Base-by-base conservation (phyloP, 2,888 invertebrate species). In the Oscheius sp. region DNA sequence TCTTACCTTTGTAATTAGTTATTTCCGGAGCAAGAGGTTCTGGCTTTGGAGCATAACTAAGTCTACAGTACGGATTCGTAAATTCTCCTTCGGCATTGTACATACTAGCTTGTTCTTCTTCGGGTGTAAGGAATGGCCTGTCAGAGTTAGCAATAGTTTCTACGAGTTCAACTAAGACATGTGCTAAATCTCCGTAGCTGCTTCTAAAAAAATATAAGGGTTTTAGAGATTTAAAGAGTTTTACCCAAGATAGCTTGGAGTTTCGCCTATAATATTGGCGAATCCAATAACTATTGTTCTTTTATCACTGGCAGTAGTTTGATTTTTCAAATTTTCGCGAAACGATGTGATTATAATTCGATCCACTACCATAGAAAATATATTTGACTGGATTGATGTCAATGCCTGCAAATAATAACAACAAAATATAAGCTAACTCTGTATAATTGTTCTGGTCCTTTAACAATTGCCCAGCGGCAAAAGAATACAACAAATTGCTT, bases 341-440 rank as follows among this genome's bases (percentile, higher is more conserved):
- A 77, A 46, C 45, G 75, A 77, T 5, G 63, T 52, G 5, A 71
- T 53, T 17, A 76, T 71, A 12, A 81, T 71, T 70, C 94, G 92
- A 85, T 96, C 95, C 76, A 95, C 87, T 63, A 98, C 93, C 96
- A 96, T 96, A 29, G 92, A 92, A 89, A 96, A 97, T 93, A 98
- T 93, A 75, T 87, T 91, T 85, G 93, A 4, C 65, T 85, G 83
- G 31, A 84, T 81, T n/a, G 63, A 15, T 42, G 79, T 80, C 46
- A 82, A 72, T 0, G 75, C 67, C 75, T 79, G 53, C 45, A 55
- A 61, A 45, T 25, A 1, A 52, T 27, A 17, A 33, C 1, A 12
- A 65, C 50, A 50, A 53, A 34, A 46, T 23, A 23, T 12, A 64
- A 55, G 23, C 61, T 96, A 89, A 93, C 90, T n/a, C n/a, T n/a